Evolutionary conservation across 2,888 invertebrate species (phyloP), one percentile per base, ranked within the genome.

Genomic region (Nudaria mundana): DNA sequence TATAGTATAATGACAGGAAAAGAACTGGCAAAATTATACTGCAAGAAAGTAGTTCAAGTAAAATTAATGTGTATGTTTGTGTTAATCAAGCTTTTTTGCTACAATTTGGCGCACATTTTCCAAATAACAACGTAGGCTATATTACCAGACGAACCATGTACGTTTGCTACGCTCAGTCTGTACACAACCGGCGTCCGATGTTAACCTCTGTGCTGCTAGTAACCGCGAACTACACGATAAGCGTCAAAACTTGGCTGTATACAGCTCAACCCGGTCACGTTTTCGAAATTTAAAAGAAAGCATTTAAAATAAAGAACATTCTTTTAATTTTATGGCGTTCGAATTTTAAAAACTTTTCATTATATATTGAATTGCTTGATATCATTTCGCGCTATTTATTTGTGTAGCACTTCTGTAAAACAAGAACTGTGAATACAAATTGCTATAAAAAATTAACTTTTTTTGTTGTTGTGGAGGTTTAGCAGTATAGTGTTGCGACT

Each of bases 161-260:
- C 55, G 44, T 36, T 43, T 25, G 36, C 41, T 24, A 32, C 54
- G 51, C 56, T 69, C 73, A 69, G 66, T 71, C 58, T 45, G 52
- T 53, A 57, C 38, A 54, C 56, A 64, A 61, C 69, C 35, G 54
- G 58, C 71, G 63, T 36, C 43, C 59, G 56, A 58, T 50, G 56
- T 63, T 67, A 66, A 72, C 74, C 60, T 39, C 49, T 40, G 32
- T 45, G 34, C 34, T 35, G 58, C 57, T 58, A 34, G 35, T 26
- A 42, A 42, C 37, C 40, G 33, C 30, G 32, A 56, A 53, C 45
- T 40, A 53, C 40, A 61, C 65, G 66, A 50, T 36, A 64, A 56
- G 63, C 55, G 44, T 14, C 29, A 37, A 51, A 58, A 58, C 58
- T 58, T 59, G 40, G 40, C 53, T 48, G 35, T 22, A 35, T 25